Evolutionary conservation across 30 jellyfish, hydroid and myxozoan species (phyloP), one percentile per base, ranked within the genome.

Genomic region (Cassiopea xamachana): DNA sequence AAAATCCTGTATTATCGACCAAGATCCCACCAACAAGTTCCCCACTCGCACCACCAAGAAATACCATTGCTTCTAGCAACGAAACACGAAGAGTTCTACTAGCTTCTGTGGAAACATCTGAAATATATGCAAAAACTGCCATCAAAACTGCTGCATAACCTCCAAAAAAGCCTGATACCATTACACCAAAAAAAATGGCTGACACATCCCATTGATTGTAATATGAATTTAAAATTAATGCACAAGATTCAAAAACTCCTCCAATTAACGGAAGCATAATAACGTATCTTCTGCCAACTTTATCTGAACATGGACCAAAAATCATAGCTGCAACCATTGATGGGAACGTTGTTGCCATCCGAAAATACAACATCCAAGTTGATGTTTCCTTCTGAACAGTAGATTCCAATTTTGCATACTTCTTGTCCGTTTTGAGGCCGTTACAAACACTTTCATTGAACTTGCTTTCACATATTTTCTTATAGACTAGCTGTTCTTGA

Each of bases 251-350:
- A 59, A 92, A 13, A 1, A 87, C 51, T 59, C 75, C 89, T 2
- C 99, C 99, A 73, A 96, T 67, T 39, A 91, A 79, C 8, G 99
- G 99, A 49, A 96, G 80, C 45, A 92, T 49, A 71, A 96, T 78
- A 51, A 90, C 43, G 44, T 70, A 73, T 81, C 92, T 96, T 51
- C 99, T 87, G 59, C 99, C 99, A 82, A 96, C 89, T 39, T 87
- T 69, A 77, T 96, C 99, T n/a, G 99, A 96, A 76, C 94, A 80
- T 2, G 98, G 81, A 10, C 98, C 98, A 2, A 76, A 74, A 60
- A 81, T 61, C 87, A 92, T 59, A 7, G 99, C 93, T 1, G 97
- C 82, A 46, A 89, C 48, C 73, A 89, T 89, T 5, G 99, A 93
- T 17, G 99, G 98, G 4, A 96, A 45, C 16, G 98, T 92, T 61